A percentile compares a stretch with the other conserved stretches of the same genome.
phyloP scores from a whole-genome alignment of 2,113 vertebrate genomes.

The Vidua chalybeata region DNA sequence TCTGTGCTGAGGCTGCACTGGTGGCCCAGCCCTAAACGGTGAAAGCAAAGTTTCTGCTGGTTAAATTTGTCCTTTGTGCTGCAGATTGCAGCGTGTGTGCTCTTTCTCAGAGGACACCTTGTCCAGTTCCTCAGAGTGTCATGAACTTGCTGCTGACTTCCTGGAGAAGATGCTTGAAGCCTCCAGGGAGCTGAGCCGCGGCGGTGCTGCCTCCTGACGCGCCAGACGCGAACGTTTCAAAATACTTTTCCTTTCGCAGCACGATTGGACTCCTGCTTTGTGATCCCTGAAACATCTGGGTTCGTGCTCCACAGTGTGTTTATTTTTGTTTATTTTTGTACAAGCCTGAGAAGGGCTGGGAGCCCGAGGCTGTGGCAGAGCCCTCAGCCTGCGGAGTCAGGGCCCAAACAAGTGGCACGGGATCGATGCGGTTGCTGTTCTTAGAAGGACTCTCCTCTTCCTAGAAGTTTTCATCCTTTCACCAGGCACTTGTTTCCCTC shows the following conservation, averaged over 20 bases:
- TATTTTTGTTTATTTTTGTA: constrained; percentile 20
- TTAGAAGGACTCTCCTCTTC: constrained; percentile 23
- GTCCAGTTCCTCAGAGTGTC: not conserved
- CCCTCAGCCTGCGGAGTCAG: not conserved
- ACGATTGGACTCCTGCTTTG: not conserved
- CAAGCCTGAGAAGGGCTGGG: not conserved
- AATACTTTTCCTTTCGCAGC: not conserved
- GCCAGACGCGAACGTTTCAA: not conserved
- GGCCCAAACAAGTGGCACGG: not conserved
- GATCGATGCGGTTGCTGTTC: not conserved
- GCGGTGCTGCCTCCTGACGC: not conserved
- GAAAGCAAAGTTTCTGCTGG: not conserved
- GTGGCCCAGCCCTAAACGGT: not conserved
- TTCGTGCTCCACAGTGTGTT: not conserved
- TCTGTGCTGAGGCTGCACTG: not conserved
- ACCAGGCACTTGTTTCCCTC: not conserved
- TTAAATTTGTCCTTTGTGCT: not conserved
- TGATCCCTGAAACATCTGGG: constrained; percentile 17
- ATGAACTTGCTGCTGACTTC: not conserved
- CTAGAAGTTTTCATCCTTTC: not conserved
- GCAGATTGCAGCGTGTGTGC: not conserved
- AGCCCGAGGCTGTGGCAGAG: not conserved
- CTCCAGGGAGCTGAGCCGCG: not conserved
- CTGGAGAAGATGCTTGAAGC: not conserved
- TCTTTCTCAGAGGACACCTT: constrained; percentile 32